Conservation (phyloP, 1,140 invertebrate species). For the Drosophila bocqueti region DNA sequence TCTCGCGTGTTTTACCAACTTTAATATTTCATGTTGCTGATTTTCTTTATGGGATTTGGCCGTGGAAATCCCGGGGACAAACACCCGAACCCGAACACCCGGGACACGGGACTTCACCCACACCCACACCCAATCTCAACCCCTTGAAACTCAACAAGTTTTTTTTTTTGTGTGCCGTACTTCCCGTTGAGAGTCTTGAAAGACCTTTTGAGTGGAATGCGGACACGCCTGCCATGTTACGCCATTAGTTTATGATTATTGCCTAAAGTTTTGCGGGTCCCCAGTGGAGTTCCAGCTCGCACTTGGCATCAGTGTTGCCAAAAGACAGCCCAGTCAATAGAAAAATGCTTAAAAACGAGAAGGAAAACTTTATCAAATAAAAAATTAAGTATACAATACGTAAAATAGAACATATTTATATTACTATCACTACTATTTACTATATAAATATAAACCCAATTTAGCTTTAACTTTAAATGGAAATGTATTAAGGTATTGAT, state of each 20-base stretch:
- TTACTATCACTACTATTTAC: too few relatives aligned
- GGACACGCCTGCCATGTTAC: constrained; percentile 65
- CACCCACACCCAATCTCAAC: constrained; percentile 1
- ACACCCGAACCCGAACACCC: constrained; percentile 13
- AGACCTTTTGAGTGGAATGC: constrained; percentile 51
- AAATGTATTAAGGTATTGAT: too few relatives aligned
- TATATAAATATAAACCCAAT: not conserved
- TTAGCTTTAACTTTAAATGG: too few relatives aligned
- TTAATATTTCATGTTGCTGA: constrained; percentile 80
- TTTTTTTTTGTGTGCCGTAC: constrained; percentile 25
- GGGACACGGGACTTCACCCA: not conserved
- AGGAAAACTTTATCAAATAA: not conserved
- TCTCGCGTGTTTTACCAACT: constrained; percentile 80
- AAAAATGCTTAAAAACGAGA: not conserved
- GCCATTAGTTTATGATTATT: constrained; percentile 81
- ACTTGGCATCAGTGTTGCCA: constrained; percentile 21
- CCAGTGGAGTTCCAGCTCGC: constrained; percentile 13
- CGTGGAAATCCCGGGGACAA: constrained; percentile 46
- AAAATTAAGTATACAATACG: not conserved
- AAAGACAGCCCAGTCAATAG: constrained; percentile 3
- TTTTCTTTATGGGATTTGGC: constrained; percentile 74
- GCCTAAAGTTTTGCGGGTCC: constrained; percentile 53
- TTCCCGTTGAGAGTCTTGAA: constrained; percentile 39
- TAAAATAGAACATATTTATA: not conserved
- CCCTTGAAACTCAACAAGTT: constrained; percentile 72